Base-by-base conservation (phyloP, 2,113 vertebrate genomes). In the Chlamydotis undulata region DNA sequence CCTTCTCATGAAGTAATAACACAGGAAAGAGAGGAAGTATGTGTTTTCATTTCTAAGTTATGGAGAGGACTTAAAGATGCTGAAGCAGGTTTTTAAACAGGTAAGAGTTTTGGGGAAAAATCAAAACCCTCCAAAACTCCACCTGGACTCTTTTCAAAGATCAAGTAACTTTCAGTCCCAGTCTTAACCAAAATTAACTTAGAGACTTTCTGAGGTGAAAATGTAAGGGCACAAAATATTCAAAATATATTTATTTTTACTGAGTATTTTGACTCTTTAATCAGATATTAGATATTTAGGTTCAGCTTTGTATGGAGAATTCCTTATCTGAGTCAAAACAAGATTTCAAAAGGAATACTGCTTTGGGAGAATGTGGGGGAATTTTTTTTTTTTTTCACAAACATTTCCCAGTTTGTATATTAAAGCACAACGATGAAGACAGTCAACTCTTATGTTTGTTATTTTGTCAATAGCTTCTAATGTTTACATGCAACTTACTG, bases 241-340 rank as follows among this genome's bases (percentile, higher is more conserved):
- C 17, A 53, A 41, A 19, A 41, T 24, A 0, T 78, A 14, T 63
- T 70, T 70, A 14, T 64, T 91, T 80, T 52, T 79, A 22, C 22
- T 61, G 75, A 16, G 9, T 57, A 57, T 73, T 92, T 65, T 61
- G 19, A 11, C 5, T 83, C 7, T 89, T 88, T 63, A 39, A 71
- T 76, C 12, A 59, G 75, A 9, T 10, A 61, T 86, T 86, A 45
- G 5, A 9, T 64, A 61, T 57, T 35, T 63, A 80, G 60, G 12
- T 77, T 91, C 68, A 78, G 23, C 14, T 59, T 67, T 89, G 7
- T 84, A 49, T 88, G 43, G 82, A 65, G 39, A 92, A 89, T 95
- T 89, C 45, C 13, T 84, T 89, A 61, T n/a, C 26, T 84, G 43
- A 85, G n/a, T 76, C 73, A 96, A 97, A 96, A 78, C 14, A 87